These are phyloP conservation scores for Dromiciops gliroides DNA, from an alignment of 2,113 vertebrate species.

Conservation along the genomic window DNA sequence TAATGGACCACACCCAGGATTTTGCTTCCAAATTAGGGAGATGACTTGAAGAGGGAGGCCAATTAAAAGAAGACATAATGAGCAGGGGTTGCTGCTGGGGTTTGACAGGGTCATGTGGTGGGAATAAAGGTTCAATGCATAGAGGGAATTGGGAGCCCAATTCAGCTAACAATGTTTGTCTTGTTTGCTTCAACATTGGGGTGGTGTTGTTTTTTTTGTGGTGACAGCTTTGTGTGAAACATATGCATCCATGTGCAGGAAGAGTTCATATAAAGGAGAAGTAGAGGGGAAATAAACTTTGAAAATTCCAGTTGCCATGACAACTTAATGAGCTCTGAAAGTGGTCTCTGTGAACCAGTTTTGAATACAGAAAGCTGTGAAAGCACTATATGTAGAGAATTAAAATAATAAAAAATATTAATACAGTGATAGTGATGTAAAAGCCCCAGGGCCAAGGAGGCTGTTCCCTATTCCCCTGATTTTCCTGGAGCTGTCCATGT, in stretches of 20 bases:
- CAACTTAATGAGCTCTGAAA: conserved; percentile 79
- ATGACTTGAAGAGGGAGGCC: conserved; percentile 5
- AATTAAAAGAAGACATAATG: not conserved
- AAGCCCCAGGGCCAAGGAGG: conserved; percentile 21
- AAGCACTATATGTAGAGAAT: conserved; percentile 61
- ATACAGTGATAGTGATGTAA: not conserved
- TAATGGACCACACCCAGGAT: conserved; percentile 16
- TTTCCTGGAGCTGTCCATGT: not conserved
- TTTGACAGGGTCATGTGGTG: not conserved
- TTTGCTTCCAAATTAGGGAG: accelerated
- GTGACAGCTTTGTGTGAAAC: conserved; percentile 19
- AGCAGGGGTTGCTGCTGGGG: not conserved
- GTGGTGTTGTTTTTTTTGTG: conserved; percentile 31
- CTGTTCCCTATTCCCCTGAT: not conserved
- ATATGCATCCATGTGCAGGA: not conserved
- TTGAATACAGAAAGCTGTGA: conserved; percentile 46
- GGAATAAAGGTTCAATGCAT: not conserved
- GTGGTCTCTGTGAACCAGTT: conserved; percentile 73
- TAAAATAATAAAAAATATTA: conserved; percentile 72
- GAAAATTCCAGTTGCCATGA: conserved; percentile 78
- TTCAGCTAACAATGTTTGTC: not conserved
- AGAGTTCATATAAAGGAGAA: conserved; percentile 59
- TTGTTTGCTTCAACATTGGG: conserved; percentile 20
- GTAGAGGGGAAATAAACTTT: conserved; percentile 75
- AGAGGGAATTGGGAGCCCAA: conserved; percentile 9